phyloP scores from a whole-genome alignment of 1,140 invertebrate species.

The Hyphantria cunea region DNA sequence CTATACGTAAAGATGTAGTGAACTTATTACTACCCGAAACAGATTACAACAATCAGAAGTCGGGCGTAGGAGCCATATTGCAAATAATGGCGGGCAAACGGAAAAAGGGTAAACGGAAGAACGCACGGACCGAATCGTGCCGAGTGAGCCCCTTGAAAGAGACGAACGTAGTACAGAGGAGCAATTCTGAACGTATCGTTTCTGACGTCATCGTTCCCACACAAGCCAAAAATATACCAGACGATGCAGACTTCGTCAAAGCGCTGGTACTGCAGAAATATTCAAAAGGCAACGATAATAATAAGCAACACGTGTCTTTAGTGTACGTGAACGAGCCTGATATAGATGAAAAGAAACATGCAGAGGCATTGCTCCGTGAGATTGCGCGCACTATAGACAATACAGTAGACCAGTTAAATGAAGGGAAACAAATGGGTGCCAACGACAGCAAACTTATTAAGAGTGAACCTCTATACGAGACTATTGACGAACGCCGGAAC shows the following conservation, averaged over 20 bases:
- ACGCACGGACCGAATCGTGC: conserved; percentile 49
- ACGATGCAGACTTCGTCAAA: conserved; percentile 64
- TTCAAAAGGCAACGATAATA: conserved; percentile 55
- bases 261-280: conserved; percentile 72
- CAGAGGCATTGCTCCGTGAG: conserved; percentile 64
- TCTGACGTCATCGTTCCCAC: conserved; percentile 42
- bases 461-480: conserved; percentile 50
- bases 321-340: conserved; percentile 63
- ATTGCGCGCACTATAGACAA: conserved; percentile 70
- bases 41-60: conserved; percentile 60
- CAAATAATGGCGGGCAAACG: conserved; percentile 68
- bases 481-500: conserved; percentile 45
- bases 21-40: conserved; percentile 67
- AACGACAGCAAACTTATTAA: conserved; percentile 56
- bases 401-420: conserved; percentile 60
- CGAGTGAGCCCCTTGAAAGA: conserved; percentile 49
- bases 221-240: conserved; percentile 62
- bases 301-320: conserved; percentile 65
- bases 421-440: conserved; percentile 61
- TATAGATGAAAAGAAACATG: conserved; percentile 61
- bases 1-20: conserved; percentile 69
- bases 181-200: conserved; percentile 38
- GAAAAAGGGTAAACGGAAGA: conserved; percentile 51
- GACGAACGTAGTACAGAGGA: conserved; percentile 46
- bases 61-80: conserved; percentile 59